A percentile compares a stretch with the other conserved stretches of the same genome.
Conservation (phyloP, 2,113 vertebrate genomes). For the Campylomormyrus tamandua region DNA sequence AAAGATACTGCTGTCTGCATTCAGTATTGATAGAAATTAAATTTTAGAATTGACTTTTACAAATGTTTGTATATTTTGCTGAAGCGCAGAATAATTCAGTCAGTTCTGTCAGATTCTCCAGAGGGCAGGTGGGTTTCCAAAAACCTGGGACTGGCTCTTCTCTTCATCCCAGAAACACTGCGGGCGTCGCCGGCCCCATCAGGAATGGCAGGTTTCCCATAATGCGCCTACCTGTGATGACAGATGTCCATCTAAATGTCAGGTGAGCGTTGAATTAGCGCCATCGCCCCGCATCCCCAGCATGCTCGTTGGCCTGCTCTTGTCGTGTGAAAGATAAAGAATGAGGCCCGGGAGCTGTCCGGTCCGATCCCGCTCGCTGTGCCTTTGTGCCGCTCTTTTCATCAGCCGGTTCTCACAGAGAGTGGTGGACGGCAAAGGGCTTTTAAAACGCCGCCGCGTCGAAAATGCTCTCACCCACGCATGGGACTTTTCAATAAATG, state of each 20-base stretch:
- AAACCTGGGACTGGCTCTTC: not conserved
- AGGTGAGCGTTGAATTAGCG: conserved; percentile 8
- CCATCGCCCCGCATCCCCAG: conserved; percentile 13
- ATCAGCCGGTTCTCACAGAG: conserved; percentile 3
- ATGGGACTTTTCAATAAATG: conserved; percentile 13
- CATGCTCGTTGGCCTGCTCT: not conserved
- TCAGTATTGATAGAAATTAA: not conserved
- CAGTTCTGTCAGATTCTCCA: not conserved
- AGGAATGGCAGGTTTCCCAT: not conserved
- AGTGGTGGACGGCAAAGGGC: not conserved
- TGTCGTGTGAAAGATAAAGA: conserved; percentile 7
- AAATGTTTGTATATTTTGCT: not conserved
- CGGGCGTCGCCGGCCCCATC: not conserved
- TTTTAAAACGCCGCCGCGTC: not conserved
- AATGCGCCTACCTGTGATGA: not conserved
- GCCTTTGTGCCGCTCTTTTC: conserved; percentile 6
- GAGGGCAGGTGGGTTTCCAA: not conserved
- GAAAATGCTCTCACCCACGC: conserved; percentile 4
- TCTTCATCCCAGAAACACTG: conserved; percentile 5
- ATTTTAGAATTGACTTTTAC: not conserved
- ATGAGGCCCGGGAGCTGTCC: not conserved
- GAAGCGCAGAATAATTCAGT: not conserved
- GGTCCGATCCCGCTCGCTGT: not conserved
- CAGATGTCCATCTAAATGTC: conserved; percentile 14
- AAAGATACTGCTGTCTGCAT: not conserved